A percentile compares a stretch with the other conserved stretches of the same genome.
Evolutionary conservation across 2,113 vertebrate species (phyloP).

Genomic region (Bufo gargarizans): DNA sequence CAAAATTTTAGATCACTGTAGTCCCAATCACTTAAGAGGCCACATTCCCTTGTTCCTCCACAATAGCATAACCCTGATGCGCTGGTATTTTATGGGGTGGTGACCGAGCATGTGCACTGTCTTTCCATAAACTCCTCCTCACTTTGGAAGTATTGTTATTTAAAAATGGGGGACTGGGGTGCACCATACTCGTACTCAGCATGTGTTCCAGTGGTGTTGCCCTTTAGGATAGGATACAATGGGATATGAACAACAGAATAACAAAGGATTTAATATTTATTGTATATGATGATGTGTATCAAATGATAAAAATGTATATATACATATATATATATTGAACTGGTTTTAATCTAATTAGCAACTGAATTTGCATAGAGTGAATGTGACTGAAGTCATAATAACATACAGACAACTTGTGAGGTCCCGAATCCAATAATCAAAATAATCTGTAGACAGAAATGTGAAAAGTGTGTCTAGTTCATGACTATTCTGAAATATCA

Average conservation of each 20-base stretch:
- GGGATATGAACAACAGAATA: not conserved
- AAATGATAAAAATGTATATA: too few relatives aligned
- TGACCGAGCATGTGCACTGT: too few relatives aligned
- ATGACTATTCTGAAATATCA: constrained; percentile 21
- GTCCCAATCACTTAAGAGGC: too few relatives aligned
- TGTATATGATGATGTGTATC: too few relatives aligned
- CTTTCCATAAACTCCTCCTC: not conserved
- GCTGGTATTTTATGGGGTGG: not conserved
- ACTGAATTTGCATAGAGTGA: constrained; percentile 8
- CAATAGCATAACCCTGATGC: too few relatives aligned
- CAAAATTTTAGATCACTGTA: too few relatives aligned
- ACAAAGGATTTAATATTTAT: not conserved
- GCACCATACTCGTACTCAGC: not conserved
- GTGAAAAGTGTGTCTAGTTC: constrained; percentile 23
- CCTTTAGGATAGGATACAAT: not conserved
- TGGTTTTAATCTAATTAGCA: constrained; percentile 9
- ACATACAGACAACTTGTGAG: constrained; percentile 18
- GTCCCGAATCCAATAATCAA: constrained; percentile 24
- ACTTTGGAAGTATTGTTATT: too few relatives aligned
- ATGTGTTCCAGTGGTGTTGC: too few relatives aligned
- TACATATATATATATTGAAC: not conserved
- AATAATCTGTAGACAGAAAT: constrained; percentile 27
- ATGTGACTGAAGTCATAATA: constrained; percentile 24
- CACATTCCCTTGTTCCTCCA: too few relatives aligned
- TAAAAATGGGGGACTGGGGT: not conserved